phyloP scores from a whole-genome alignment of 2,113 vertebrate genomes.

The Synchiropus splendidus region DNA sequence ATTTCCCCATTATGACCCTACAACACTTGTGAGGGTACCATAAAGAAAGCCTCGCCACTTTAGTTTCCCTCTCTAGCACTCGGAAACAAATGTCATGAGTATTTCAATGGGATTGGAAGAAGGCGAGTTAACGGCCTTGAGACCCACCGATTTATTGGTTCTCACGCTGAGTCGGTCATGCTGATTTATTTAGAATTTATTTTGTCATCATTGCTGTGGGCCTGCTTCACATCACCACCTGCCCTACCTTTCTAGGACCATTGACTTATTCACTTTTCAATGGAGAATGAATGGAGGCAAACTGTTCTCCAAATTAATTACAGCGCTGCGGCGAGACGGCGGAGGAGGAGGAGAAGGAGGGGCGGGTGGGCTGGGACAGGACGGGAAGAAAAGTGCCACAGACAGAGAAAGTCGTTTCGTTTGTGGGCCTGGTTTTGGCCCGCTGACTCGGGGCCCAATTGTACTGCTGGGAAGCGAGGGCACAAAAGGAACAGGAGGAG shows the following conservation, averaged over 20 bases:
- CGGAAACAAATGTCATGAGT: too few relatives aligned
- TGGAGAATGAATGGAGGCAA: conserved; percentile 12
- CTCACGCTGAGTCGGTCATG: conserved; percentile 19
- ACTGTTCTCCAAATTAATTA: conserved; percentile 25
- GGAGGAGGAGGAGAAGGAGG: neutral
- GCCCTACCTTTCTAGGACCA: conserved; percentile 15
- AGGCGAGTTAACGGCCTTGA: conserved; percentile 1
- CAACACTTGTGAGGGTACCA: too few relatives aligned
- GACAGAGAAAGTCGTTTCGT: conserved; percentile 13
- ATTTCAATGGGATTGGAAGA: too few relatives aligned
- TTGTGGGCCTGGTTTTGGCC: conserved; percentile 3
- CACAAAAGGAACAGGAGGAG: conserved; percentile 62
- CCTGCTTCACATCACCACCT: conserved; percentile 13
- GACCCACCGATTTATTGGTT: conserved; percentile 8
- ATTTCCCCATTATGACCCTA: too few relatives aligned
- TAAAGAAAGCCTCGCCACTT: too few relatives aligned
- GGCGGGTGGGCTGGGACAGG: neutral
- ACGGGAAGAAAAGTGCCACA: conserved; percentile 4
- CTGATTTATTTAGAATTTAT: conserved; percentile 11
- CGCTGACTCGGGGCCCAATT: conserved; percentile 30
- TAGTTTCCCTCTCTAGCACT: too few relatives aligned
- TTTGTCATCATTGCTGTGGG: neutral
- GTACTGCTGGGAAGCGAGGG: conserved; percentile 48
- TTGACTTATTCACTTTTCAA: conserved; percentile 20
- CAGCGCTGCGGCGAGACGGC: neutral